Base-by-base conservation (phyloP, 1,140 invertebrate genomes). In the Harpegnathos saltator region DNA sequence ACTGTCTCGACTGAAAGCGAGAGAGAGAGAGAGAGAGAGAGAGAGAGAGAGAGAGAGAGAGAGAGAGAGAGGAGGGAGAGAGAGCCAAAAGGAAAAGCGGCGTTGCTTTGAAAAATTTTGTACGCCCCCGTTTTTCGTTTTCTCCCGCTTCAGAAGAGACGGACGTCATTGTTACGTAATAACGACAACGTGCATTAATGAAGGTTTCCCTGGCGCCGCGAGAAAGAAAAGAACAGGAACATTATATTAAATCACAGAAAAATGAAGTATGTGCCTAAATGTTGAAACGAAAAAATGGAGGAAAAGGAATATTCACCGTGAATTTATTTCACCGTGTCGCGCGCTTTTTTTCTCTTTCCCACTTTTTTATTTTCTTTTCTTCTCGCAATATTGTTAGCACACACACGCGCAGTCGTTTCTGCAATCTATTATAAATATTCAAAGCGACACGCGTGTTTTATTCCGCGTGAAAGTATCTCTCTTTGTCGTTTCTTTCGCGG, bases 361-460 rank as follows among this genome's bases (percentile, higher is more conserved):
- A n/a, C n/a, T n/a, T n/a, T n/a, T n/a, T n/a, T n/a, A n/a, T n/a
- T n/a, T n/a, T n/a, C 7, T 44, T 9, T 44, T 44, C 38, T 44
- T 11, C 11, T 44, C 7, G 7, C 38, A 9, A 44, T 9, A 9
- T 5, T 24, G 11, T 15, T 26, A 19, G 29, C 52, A 19, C 26
- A 24, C 38, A 61, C 44, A 52, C 44, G n/a, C 14, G 26, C 15
- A 26, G 61, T 66, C 44, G 52, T 44, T 65, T 44, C 38, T 0
- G 38, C 38, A 44, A 65, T 52, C 44, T 75, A 54, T 33, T 33
- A 54, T 65, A 75, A 63, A 75, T 75, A 65, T 75, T 54, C 62
- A 24, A 66, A 75, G 11, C 26, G 1, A 29, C 24, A 9, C 38
- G 38, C 38, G 24, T 66, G 19, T 66, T 77, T 75, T 38, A 63